Percentiles rank a stretch among this genome's conserved stretches.
phyloP scores from a whole-genome alignment of 2,888 invertebrate genomes.

The Drosophila demipolita region DNA sequence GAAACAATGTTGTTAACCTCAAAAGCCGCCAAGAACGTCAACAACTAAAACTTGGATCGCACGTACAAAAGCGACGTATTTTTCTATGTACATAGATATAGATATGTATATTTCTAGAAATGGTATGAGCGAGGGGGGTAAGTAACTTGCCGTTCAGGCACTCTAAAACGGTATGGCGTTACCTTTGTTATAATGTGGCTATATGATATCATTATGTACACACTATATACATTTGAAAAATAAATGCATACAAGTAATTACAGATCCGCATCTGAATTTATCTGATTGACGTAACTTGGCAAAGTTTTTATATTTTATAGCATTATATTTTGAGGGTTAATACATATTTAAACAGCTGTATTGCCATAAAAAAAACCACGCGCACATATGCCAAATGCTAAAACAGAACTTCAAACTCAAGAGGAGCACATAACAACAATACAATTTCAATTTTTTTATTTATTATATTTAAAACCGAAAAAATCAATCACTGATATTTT shows the following conservation, averaged over 20 bases:
- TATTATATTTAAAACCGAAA: constrained; percentile 1
- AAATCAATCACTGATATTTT: neutral
- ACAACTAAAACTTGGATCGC: constrained; percentile 63
- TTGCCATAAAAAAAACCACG: constrained; percentile 30
- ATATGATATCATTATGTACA: constrained; percentile 40
- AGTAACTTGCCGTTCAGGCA: constrained; percentile 1
- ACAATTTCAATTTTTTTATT: constrained; percentile 14
- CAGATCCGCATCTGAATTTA: constrained; percentile 21
- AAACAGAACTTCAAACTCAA: constrained; percentile 8
- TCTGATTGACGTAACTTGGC: constrained; percentile 24
- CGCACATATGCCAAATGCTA: constrained; percentile 20
- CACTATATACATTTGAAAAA: neutral
- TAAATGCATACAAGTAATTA: constrained; percentile 26
- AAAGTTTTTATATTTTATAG: neutral
- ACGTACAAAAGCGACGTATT: constrained; percentile 40
- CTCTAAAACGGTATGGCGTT: constrained; percentile 42
- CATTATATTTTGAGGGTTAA: neutral
- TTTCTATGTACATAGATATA: neutral
- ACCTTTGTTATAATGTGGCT: constrained; percentile 44
- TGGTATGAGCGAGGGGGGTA: neutral
- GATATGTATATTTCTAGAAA: constrained; percentile 4
- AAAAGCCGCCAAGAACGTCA: constrained; percentile 80
- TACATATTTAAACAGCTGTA: constrained; percentile 40
- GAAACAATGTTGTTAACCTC: constrained; percentile 81
- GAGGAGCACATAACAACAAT: neutral